These are phyloP conservation scores for Erethizon dorsatum DNA, from an alignment of 2,797 vertebrate genomes.

Conservation along the genomic window DNA sequence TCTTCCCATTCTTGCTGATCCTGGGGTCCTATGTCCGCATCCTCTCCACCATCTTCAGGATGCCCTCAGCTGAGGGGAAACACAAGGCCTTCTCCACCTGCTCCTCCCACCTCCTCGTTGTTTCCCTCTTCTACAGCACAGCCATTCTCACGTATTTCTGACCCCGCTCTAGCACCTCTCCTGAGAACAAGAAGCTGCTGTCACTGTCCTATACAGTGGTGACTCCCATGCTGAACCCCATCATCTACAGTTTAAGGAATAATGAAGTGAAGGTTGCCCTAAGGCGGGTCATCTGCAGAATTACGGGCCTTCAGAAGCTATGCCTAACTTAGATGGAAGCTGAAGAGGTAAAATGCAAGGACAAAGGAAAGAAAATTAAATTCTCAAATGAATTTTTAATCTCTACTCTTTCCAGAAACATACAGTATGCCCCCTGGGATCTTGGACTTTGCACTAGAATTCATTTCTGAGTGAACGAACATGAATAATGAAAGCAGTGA, in stretches of 20 bases:
- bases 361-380: conserved; percentile 2
- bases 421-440: not conserved
- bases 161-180: conserved; percentile 77
- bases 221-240: conserved; percentile 85
- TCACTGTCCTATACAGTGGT: conserved; percentile 84
- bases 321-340: conserved; percentile 20
- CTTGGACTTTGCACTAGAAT: not conserved
- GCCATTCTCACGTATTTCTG: conserved; percentile 83
- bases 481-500: not conserved
- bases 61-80: conserved; percentile 81
- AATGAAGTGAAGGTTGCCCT: conserved; percentile 83
- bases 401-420: not conserved
- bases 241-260: conserved; percentile 86
- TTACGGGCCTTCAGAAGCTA: conserved; percentile 40
- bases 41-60: conserved; percentile 79
- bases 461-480: not conserved
- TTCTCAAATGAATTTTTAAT: not conserved
- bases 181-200: conserved; percentile 83
- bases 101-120: conserved; percentile 84
- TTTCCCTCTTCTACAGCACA: conserved; percentile 86
- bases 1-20: conserved; percentile 84
- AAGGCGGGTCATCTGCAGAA: conserved; percentile 27
- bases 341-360: not conserved
- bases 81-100: conserved; percentile 85
- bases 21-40: conserved; percentile 83